These are phyloP conservation scores for Pseudocheirus occidentalis DNA, from an alignment of 2,797 vertebrate species.

Conservation along the genomic window DNA sequence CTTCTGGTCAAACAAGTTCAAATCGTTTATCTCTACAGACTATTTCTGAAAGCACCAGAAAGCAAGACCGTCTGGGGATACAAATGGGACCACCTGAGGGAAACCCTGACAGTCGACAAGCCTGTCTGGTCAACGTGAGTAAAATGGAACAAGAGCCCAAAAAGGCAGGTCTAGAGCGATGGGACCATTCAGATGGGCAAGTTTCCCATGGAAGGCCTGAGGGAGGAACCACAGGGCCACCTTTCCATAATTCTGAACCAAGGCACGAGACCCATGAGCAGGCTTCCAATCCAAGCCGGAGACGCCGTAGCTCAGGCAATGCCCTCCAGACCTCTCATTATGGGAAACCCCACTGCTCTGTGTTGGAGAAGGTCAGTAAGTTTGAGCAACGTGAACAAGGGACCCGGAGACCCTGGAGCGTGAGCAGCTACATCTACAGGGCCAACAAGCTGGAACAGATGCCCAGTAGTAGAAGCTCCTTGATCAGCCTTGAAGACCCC, in stretches of 20 bases:
- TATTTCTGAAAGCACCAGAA: slow-evolving; percentile 82
- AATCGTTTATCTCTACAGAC: slow-evolving; percentile 81
- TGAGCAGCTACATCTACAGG: slow-evolving; percentile 58
- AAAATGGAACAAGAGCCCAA: slow-evolving; percentile 74
- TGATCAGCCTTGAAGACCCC: slow-evolving; percentile 85
- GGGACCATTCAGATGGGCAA: slow-evolving; percentile 68
- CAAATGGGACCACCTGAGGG: slow-evolving; percentile 55
- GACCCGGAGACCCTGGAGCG: slow-evolving; percentile 82
- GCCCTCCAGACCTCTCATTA: slow-evolving; percentile 66
- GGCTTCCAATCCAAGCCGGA: slow-evolving; percentile 83
- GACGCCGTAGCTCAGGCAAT: slow-evolving; percentile 86
- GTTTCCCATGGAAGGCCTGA: slow-evolving; percentile 73
- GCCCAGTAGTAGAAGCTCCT: slow-evolving; percentile 44
- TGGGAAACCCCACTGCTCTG: slow-evolving; percentile 86
- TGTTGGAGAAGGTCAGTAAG: slow-evolving; percentile 93
- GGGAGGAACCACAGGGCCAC: slow-evolving; percentile 65
- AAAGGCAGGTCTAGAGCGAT: slow-evolving; percentile 64
- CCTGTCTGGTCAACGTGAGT: slow-evolving; percentile 35
- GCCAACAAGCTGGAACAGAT: slow-evolving; percentile 62
- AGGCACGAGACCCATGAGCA: slow-evolving; percentile 69
- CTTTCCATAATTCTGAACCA: slow-evolving; percentile 63
- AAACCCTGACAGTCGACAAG: slow-evolving; percentile 52
- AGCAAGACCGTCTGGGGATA: slow-evolving; percentile 79
- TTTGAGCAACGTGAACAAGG: slow-evolving; percentile 91
- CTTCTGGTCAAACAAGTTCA: slow-evolving; percentile 71